Percentiles rank a stretch among this genome's conserved stretches.
phyloP scores from a whole-genome alignment of 1,140 invertebrate species.

The Listronotus oregonensis region DNA sequence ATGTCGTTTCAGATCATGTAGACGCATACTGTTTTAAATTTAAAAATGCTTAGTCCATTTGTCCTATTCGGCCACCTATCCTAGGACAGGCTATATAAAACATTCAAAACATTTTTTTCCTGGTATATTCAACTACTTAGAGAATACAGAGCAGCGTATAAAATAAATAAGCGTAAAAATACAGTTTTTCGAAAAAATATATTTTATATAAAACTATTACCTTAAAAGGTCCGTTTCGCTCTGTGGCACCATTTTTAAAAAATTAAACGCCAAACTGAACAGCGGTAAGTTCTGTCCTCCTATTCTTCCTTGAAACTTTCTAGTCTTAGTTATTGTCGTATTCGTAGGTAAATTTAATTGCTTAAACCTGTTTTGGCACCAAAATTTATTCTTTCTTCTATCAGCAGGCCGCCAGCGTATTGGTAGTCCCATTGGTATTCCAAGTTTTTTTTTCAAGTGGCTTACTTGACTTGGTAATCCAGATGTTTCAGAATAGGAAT shows the following conservation, averaged over 20 bases:
- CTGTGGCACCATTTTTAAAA: slow-evolving; percentile 79
- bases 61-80: no score
- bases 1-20: no score
- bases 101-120: no score
- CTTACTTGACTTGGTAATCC: slow-evolving; percentile 80
- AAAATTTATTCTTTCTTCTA: slow-evolving; percentile 85
- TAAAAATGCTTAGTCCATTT: no score
- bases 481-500: slow-evolving; percentile 72
- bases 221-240: slow-evolving; percentile 81
- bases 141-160: no score
- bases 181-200: no score
- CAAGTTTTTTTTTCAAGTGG: slow-evolving; percentile 78
- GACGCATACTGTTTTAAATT: no score
- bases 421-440: slow-evolving; percentile 88
- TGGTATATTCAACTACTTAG: no score
- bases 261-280: slow-evolving; percentile 77
- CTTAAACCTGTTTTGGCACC: slow-evolving; percentile 87
- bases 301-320: slow-evolving; percentile 78
- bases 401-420: slow-evolving; percentile 75
- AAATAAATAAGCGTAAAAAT: no score
- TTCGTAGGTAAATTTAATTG: slow-evolving; percentile 88
- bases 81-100: no score
- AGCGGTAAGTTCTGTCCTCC: slow-evolving; percentile 82
- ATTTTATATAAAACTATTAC: no score
- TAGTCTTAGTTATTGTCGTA: slow-evolving; percentile 90